Percentiles rank a stretch among this genome's conserved stretches.
phyloP scores from a whole-genome alignment of 2,888 invertebrate species.

The Bellardia bayeri region DNA sequence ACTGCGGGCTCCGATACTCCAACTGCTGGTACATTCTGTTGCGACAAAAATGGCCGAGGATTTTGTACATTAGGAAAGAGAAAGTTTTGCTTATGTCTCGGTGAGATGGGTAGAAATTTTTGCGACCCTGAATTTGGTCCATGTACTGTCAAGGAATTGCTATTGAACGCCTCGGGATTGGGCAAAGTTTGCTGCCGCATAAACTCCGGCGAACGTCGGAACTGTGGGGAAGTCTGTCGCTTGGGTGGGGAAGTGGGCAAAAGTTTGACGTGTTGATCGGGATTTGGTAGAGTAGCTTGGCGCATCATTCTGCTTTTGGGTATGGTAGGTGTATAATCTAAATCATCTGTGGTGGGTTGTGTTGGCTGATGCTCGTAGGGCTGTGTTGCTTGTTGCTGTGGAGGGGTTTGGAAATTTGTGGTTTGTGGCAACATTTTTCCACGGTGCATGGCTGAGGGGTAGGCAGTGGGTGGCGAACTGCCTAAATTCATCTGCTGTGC shows the following conservation, averaged over 20 bases:
- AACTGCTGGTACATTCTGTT: slow-evolving; percentile 83
- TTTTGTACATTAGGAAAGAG: slow-evolving; percentile 82
- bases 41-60: slow-evolving; percentile 83
- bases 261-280: slow-evolving; percentile 83
- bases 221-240: slow-evolving; percentile 83
- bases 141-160: slow-evolving; percentile 81
- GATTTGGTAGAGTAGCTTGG: slow-evolving; percentile 83
- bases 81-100: slow-evolving; percentile 83
- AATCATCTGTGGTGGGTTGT: slow-evolving; percentile 73
- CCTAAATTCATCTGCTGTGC: slow-evolving; percentile 53
- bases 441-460: slow-evolving; percentile 72
- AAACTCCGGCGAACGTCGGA: slow-evolving; percentile 83
- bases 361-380: slow-evolving; percentile 58
- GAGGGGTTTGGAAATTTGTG: slow-evolving; percentile 77
- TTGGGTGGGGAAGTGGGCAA: slow-evolving; percentile 84
- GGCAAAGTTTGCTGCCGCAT: slow-evolving; percentile 83
- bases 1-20: slow-evolving; percentile 79
- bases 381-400: slow-evolving; percentile 75
- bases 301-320: slow-evolving; percentile 81
- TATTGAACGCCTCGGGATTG: slow-evolving; percentile 81
- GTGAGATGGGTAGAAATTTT: slow-evolving; percentile 83
- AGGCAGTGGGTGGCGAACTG: slow-evolving; percentile 66
- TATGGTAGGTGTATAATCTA: slow-evolving; percentile 76
- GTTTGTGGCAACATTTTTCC: slow-evolving; percentile 81
- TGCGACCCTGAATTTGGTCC: slow-evolving; percentile 76